phyloP scores from a whole-genome alignment of 2,888 invertebrate genomes.

The Meiosimyza decipiens region DNA sequence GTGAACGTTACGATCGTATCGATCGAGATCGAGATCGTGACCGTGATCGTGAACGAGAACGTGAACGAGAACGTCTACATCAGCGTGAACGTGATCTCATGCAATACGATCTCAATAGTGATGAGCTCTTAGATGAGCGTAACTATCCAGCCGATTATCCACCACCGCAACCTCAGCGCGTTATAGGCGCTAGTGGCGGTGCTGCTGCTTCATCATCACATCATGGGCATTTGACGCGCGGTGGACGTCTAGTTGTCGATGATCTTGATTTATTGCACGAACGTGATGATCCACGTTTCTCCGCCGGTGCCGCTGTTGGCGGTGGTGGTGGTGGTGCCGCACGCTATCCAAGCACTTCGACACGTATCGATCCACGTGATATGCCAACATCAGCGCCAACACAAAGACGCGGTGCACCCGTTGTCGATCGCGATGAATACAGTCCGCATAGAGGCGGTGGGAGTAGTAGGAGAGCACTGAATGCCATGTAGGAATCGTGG shows the following conservation, averaged over 20 bases:
- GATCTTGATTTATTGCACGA: slow-evolving; percentile 63
- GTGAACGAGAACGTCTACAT: slow-evolving; percentile 63
- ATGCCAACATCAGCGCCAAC: slow-evolving; percentile 57
- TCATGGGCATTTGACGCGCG: slow-evolving; percentile 43
- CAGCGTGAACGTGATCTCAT: slow-evolving; percentile 66
- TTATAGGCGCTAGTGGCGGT: slow-evolving; percentile 44
- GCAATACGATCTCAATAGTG: slow-evolving; percentile 66
- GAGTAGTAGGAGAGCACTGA: slow-evolving; percentile 68
- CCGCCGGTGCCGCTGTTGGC: slow-evolving; percentile 36
- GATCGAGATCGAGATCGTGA: slow-evolving; percentile 50
- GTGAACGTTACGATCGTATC: slow-evolving; percentile 47
- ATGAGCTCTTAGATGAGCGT: slow-evolving; percentile 65
- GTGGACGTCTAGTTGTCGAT: slow-evolving; percentile 59
- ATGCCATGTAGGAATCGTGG: slow-evolving; percentile 69
- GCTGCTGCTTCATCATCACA: slow-evolving; percentile 19
- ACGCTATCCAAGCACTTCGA: slow-evolving; percentile 14
- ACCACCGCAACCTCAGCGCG: slow-evolving; percentile 52
- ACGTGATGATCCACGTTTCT: slow-evolving; percentile 60
- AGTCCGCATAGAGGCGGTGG: slow-evolving; percentile 68
- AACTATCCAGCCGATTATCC: slow-evolving; percentile 62
- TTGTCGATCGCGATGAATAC: slow-evolving; percentile 67
- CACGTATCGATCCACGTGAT: slow-evolving; percentile 59
- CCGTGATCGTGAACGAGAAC: slow-evolving; percentile 56
- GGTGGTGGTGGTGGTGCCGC: slow-evolving; percentile 38
- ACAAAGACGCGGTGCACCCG: slow-evolving; percentile 60